These are phyloP conservation scores for Zaprionus ghesquierei DNA, from an alignment of 1,140 invertebrate genomes.

Conservation along the genomic window DNA sequence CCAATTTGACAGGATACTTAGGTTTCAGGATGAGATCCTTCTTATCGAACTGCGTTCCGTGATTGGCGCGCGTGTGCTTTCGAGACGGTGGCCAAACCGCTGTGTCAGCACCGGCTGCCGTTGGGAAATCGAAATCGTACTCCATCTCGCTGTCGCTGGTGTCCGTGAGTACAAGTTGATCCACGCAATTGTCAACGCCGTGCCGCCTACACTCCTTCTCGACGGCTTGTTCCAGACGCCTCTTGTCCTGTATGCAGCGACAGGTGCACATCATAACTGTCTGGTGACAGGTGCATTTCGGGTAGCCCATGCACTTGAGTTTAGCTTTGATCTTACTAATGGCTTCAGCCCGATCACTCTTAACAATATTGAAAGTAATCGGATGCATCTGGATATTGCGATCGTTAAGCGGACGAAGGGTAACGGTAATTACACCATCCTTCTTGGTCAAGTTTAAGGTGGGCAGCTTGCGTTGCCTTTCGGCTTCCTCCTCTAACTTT, in stretches of 20 bases:
- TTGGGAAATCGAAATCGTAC: conserved; percentile 66
- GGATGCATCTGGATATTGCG: conserved; percentile 48
- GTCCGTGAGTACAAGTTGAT: conserved; percentile 64
- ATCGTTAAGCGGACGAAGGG: conserved; percentile 48
- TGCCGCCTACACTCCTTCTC: conserved; percentile 38
- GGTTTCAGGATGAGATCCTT: conserved; percentile 10
- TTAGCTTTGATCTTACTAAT: conserved; percentile 43
- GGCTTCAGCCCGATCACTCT: conserved; percentile 50
- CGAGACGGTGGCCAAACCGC: neutral
- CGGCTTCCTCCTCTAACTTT: neutral
- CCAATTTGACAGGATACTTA: conserved; percentile 13
- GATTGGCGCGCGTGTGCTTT: conserved; percentile 14
- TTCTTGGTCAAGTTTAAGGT: conserved; percentile 63
- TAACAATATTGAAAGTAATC: conserved; percentile 68
- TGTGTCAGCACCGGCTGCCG: conserved; percentile 15
- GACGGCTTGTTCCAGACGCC: conserved; percentile 43
- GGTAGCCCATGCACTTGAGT: conserved; percentile 62
- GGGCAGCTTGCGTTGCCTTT: conserved; percentile 21
- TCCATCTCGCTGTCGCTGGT: conserved; percentile 73
- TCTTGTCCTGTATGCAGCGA: conserved; percentile 52
- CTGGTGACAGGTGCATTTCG: conserved; percentile 69
- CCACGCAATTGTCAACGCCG: conserved; percentile 34
- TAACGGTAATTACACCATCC: conserved; percentile 60
- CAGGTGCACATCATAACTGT: conserved; percentile 64
- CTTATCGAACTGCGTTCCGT: conserved; percentile 50